A percentile compares a stretch with the other conserved stretches of the same genome.
phyloP scores from a whole-genome alignment of 2,888 invertebrate genomes.

The Nezara viridula region DNA sequence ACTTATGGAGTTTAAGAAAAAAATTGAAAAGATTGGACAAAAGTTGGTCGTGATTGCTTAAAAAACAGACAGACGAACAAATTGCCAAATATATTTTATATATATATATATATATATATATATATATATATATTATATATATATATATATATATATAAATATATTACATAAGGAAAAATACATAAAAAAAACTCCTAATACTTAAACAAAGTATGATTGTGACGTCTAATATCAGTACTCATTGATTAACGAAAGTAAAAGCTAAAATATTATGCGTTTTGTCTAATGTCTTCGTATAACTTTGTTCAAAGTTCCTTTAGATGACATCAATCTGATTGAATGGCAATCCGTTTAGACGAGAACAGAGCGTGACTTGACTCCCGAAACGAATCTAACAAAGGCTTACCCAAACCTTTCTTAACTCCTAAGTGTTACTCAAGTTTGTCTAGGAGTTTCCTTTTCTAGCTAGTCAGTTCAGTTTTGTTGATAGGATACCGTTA shows the following conservation, averaged over 20 bases:
- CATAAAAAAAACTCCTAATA: neutral
- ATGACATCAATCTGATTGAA: slow-evolving; percentile 27
- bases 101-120: no score
- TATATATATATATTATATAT: no score
- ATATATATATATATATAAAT: no score
- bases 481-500: neutral
- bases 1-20: no score
- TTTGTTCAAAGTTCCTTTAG: neutral
- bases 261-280: neutral
- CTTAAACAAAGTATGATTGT: neutral
- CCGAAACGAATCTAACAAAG: neutral
- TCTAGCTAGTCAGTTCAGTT: neutral
- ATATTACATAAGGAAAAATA: no score
- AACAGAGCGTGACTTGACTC: neutral
- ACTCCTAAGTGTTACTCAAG: slow-evolving; percentile 34
- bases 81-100: no score
- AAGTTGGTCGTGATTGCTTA: no score
- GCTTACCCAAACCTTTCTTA: slow-evolving; percentile 9
- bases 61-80: no score
- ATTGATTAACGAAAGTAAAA: neutral
- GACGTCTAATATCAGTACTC: neutral
- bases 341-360: slow-evolving; percentile 25
- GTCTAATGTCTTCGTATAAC: neutral
- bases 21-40: no score
- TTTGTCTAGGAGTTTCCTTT: slow-evolving; percentile 17